Evolutionary conservation across 2,797 vertebrate genomes (phyloP), one percentile per base, ranked within the genome.

Genomic region (Cheirogaleus major): DNA sequence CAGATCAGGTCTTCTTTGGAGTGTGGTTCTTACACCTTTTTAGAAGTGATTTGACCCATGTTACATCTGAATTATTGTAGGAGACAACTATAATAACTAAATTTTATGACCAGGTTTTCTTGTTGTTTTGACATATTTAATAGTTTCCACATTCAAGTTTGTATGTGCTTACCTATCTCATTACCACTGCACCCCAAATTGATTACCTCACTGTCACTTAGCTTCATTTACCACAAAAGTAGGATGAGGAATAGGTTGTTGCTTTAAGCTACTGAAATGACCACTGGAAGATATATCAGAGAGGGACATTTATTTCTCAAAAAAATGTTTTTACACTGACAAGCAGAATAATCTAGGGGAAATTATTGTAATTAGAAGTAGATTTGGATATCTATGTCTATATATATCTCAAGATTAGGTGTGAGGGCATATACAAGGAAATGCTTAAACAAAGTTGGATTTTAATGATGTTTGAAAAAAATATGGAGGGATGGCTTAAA

Each of bases 41-140:
- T 67, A 95, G 45, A 96, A 96, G 55, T 93, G 11, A 78, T 89
- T 93, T 91, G 55, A 50, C 18, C 52, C 38, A 23, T 79, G 35
- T n/a, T 84, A 87, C 43, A 61, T 73, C 25, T 85, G 35, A 76
- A 78, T 91, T 96, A 6, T 85, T 91, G 4, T 82, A 81, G 22
- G 17, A 89, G 32, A 91, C 57, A 78, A 50, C 27, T 32, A 61
- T 82, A 61, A 76, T 73, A 82, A 82, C 32, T 73, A 65, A 27
- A 4, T 18, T 65, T 76, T 41, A 57, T 73, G n/a, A 45, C 12
- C 32, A 27, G 25, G 45, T 65, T 35, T 70, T 85, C 35, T 85
- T 89, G 69, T 48, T 82, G 12, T 78, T 79, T 87, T 89, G 45
- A 55, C 22, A 59, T 48, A 25, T 94, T 91, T 78, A 65, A n/a